Evolutionary conservation across 2,113 vertebrate species (phyloP), one percentile per base, ranked within the genome.

Genomic region (Ciconia stormi): DNA sequence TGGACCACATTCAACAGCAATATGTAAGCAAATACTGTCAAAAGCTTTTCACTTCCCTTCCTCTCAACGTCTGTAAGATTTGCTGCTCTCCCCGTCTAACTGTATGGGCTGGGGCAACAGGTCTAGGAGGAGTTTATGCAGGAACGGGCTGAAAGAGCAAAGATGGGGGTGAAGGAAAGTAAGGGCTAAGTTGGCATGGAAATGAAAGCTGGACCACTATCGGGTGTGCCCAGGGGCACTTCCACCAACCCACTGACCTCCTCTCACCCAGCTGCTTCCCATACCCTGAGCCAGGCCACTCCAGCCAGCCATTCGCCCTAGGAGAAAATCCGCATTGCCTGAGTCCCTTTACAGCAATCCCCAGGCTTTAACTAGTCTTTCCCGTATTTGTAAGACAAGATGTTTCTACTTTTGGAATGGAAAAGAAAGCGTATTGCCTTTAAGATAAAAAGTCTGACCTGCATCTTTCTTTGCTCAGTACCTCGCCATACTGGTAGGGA

Each of bases 31-130:
- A 86, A 65, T 13, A 19, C 14, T 10, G 11, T 20, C 47, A 25
- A 34, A 67, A 76, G 8, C 3, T 86, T 93, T 93, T 36, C 36
- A 42, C 4, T 13, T 74, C 50, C 56, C 25, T 81, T 82, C 36
- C 30, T 81, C n/a, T 38, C 42, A n/a, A 59, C 0, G 1, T 46
- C 47, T 62, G 13, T 46, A 74, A 47, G 21, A 71, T 29, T 72
- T 5, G 2, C 30, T 71, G 59, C 20, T 74, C 10, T 36, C 19
- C 19, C 17, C 1, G 2, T 30, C 30, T 20, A n/a, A 59, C 11
- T 65, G 3, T 29, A 30, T 4, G 9, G 10, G 26, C 62, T 65
- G 30, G 30, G 49, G 17, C 1, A 3, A 56, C 1, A 2, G 49
- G 13, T 72, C 49, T 27, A 7, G 17, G 18, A 21, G 52, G 34